Evolutionary conservation across 2,888 invertebrate species (phyloP).

Genomic region (Keiferia lycopersicella): DNA sequence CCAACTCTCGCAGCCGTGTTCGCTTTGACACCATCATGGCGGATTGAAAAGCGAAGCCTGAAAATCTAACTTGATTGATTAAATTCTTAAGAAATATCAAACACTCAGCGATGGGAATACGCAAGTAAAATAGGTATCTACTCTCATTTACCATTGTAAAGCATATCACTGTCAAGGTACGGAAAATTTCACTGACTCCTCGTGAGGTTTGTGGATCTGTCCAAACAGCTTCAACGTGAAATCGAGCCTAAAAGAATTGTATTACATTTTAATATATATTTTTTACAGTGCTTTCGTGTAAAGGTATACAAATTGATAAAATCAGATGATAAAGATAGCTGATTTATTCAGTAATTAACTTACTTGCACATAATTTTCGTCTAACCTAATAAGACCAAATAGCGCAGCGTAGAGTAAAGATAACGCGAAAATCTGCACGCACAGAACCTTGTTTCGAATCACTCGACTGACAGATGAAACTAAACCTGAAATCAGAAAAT

Average conservation of each 20-base stretch:
- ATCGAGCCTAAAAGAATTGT: slow-evolving; percentile 65
- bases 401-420: slow-evolving; percentile 56
- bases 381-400: slow-evolving; percentile 61
- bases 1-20: slow-evolving; percentile 65
- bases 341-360: not conserved
- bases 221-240: slow-evolving; percentile 57
- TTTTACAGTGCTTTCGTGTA: too few relatives aligned
- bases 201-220: slow-evolving; percentile 62
- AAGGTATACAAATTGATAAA: not conserved
- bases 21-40: slow-evolving; percentile 65
- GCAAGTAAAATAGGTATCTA: too few relatives aligned
- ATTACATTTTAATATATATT: too few relatives aligned
- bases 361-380: slow-evolving; percentile 59
- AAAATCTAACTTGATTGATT: slow-evolving; percentile 56
- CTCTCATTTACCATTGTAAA: slow-evolving; percentile 61
- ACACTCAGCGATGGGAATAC: too few relatives aligned
- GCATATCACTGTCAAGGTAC: slow-evolving; percentile 68
- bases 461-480: slow-evolving; percentile 50
- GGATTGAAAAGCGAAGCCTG: slow-evolving; percentile 65
- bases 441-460: slow-evolving; percentile 50
- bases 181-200: slow-evolving; percentile 58
- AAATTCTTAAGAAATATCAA: not conserved
- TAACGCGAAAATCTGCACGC: slow-evolving; percentile 57
- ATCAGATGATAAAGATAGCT: too few relatives aligned
- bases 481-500: slow-evolving; percentile 45